Evolutionary conservation across 2,888 invertebrate species (phyloP).

Genomic region (Tyria jacobaeae): DNA sequence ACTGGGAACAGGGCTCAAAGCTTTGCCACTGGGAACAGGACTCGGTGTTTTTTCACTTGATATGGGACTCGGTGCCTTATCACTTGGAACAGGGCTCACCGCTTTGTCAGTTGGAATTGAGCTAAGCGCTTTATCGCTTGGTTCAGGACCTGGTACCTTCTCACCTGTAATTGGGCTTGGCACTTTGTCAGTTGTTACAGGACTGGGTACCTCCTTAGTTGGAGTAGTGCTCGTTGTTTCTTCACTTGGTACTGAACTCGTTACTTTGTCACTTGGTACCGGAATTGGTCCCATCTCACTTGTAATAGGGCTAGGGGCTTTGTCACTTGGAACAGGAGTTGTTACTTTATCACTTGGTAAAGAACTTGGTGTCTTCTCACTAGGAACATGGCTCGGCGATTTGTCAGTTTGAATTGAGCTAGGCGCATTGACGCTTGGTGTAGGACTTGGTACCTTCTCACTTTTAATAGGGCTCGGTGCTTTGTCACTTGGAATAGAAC

Average conservation of each 20-base stretch:
- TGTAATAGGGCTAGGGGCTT: no score
- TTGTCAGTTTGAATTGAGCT: constrained; percentile 15
- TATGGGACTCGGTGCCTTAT: constrained; percentile 6
- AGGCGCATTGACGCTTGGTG: constrained; percentile 8
- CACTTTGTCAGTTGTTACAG: neutral
- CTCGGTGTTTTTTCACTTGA: constrained; percentile 12
- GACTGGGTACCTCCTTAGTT: neutral
- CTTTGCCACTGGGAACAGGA: constrained; percentile 1
- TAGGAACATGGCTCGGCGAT: constrained; percentile 6
- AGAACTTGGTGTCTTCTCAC: neutral
- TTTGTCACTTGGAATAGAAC: constrained; percentile 8
- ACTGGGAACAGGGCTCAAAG: neutral
- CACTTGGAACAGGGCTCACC: constrained; percentile 16
- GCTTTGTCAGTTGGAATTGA: constrained; percentile 30
- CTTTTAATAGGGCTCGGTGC: constrained; percentile 1
- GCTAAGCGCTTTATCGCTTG: constrained; percentile 34
- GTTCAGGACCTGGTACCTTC: no score
- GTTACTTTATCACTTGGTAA: constrained; percentile 14
- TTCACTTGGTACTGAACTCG: no score
- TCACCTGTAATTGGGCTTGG: constrained; percentile 24
- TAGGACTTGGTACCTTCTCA: constrained; percentile 14
- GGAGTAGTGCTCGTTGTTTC: constrained; percentile 1
- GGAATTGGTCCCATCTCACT: constrained; percentile 6
- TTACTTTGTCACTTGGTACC: neutral
- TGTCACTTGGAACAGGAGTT: constrained; percentile 3